phyloP scores from a whole-genome alignment of 1,140 invertebrate genomes.

The Helicoverpa zea region DNA sequence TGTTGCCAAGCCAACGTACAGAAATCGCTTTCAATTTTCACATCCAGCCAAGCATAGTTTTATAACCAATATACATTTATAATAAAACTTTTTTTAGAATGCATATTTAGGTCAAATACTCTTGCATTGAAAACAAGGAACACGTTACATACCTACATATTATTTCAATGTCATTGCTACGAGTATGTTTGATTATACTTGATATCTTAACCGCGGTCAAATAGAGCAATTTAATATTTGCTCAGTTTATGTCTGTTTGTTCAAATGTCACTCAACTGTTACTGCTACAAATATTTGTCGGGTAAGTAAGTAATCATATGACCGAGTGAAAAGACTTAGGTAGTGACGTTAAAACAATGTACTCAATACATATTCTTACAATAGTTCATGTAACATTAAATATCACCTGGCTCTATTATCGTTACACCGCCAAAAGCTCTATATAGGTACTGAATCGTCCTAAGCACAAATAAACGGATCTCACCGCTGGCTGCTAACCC shows the following conservation, averaged over 20 bases:
- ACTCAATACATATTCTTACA: no score
- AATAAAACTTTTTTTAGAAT: conserved; percentile 21
- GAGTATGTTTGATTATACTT: not conserved
- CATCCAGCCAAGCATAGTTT: no score
- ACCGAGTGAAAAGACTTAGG: no score
- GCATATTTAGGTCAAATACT: conserved; percentile 18
- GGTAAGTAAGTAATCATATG: not conserved
- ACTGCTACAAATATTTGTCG: not conserved
- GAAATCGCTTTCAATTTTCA: no score
- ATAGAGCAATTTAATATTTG: conserved; percentile 2
- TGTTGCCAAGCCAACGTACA: no score
- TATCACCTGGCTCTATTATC: no score
- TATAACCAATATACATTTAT: not conserved
- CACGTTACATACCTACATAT: conserved; percentile 9
- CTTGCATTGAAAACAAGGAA: not conserved
- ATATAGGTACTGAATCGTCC: no score
- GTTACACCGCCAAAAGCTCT: no score
- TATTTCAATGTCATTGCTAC: conserved; percentile 25
- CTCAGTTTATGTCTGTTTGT: not conserved
- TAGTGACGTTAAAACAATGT: no score
- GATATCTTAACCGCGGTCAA: not conserved
- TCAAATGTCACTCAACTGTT: conserved; percentile 3
- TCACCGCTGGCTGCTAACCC: no score
- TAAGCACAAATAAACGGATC: no score
- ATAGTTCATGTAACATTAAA: no score